phyloP scores from a whole-genome alignment of 2,888 invertebrate species.

The Ophion ellenae region DNA sequence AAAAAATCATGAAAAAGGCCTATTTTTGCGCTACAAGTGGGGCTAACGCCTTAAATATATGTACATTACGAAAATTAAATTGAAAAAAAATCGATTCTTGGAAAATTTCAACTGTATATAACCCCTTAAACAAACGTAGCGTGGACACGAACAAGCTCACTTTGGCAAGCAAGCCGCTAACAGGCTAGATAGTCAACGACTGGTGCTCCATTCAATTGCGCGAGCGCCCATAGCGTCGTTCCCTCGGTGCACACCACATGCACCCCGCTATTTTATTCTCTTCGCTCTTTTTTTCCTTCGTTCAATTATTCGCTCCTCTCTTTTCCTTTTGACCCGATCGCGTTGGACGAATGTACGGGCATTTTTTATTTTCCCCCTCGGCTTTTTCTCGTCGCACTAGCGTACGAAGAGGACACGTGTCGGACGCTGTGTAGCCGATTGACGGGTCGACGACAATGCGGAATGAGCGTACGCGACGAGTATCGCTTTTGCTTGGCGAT shows the following conservation, averaged over 20 bases:
- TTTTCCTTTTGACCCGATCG: neutral
- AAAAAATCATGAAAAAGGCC: no score
- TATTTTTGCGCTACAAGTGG: no score
- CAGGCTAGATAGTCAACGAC: conserved; percentile 70
- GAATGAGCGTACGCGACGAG: no score
- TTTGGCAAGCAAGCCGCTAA: conserved; percentile 64
- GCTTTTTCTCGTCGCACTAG: no score
- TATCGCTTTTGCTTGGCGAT: no score
- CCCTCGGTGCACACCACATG: conserved; percentile 24
- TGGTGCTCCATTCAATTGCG: conserved; percentile 67
- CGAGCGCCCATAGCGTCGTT: conserved; percentile 45
- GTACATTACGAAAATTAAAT: no score
- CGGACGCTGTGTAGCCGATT: neutral
- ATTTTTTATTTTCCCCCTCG: no score
- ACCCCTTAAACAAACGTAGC: conserved; percentile 52
- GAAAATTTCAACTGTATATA: no score
- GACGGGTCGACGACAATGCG: neutral
- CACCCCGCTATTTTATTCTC: conserved; percentile 2
- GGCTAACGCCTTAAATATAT: no score
- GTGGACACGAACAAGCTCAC: conserved; percentile 65
- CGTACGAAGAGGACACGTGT: no score
- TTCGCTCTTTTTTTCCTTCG: conserved; percentile 17
- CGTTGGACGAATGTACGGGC: no score
- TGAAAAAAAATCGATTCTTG: no score
- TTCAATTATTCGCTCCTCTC: conserved; percentile 19